Conservation (phyloP, 2,888 invertebrate genomes). For the Clanis bilineata region DNA sequence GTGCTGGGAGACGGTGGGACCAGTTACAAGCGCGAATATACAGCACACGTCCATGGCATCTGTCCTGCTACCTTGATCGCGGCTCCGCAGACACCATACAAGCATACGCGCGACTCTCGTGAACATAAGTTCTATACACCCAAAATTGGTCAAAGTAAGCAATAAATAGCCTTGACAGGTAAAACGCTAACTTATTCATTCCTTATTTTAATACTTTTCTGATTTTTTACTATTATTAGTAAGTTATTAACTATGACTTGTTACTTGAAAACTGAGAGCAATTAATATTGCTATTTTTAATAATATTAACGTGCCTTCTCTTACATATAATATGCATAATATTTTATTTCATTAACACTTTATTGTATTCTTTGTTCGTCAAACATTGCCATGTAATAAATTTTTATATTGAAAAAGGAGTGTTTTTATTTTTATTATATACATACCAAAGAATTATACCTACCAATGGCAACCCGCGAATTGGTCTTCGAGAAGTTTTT, state of each 20-base stretch:
- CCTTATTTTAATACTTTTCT: conserved; percentile 42
- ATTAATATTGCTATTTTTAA: conserved; percentile 62
- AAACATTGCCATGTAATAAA: conserved; percentile 75
- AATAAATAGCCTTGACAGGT: conserved; percentile 7
- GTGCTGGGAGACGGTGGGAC: conserved; percentile 86
- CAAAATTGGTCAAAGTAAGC: conserved; percentile 72
- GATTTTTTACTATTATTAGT: conserved; percentile 24
- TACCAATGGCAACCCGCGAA: no score
- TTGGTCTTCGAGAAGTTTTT: no score
- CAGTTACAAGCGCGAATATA: conserved; percentile 90
- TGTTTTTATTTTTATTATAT: conserved; percentile 25
- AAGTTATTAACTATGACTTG: conserved; percentile 30
- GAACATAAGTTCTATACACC: conserved; percentile 93
- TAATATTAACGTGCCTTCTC: conserved; percentile 57
- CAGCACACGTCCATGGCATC: conserved; percentile 86
- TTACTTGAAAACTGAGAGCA: conserved; percentile 21
- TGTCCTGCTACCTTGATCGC: conserved; percentile 92
- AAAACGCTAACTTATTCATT: conserved; percentile 43
- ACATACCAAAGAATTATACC: no score
- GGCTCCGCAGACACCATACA: conserved; percentile 88
- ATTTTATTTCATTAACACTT: conserved; percentile 32
- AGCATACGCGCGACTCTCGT: conserved; percentile 92
- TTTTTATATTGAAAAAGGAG: conserved; percentile 44
- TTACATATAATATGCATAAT: conserved; percentile 49
- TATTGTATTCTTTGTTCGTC: conserved; percentile 46